Evolutionary conservation across 2,888 invertebrate species (phyloP), one percentile per base, ranked within the genome.

Genomic region (Eremobia ochroleuca): DNA sequence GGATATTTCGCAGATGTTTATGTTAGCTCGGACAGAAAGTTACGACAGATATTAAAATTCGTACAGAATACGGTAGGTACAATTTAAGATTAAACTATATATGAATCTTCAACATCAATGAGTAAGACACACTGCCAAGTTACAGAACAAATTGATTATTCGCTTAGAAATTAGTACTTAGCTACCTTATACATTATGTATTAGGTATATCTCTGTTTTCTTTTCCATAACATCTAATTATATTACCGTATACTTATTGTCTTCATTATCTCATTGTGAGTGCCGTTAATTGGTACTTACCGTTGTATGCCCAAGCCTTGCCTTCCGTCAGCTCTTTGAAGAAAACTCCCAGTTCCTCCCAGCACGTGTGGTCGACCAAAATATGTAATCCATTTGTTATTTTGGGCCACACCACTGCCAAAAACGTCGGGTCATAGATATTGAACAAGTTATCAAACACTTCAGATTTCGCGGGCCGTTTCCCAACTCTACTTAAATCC

Each of bases 251-350:
- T 59, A 59, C 49, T 69, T 61, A 82, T 68, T 61, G 72, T 72
- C 59, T 85, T 69, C 46, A 61, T 76, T 76, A 85, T 68, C 76
- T 77, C 67, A 68, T 55, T 43, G 40, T 28, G 64, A 77, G 62
- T 59, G 52, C 76, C 74, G 76, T 86, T 81, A 77, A 77, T 76
- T 74, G 58, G 70, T 81, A 79, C 97, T 96, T 90, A 97, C 97
- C 96, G 89, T 92, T 95, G 76, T 97, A 94, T 0, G 97, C 97
- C 97, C 97, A 97, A 58, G 94, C 93, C 76, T 94, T 93, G 11
- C 96, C 97, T n/a, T 93, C 94, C 1, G 92, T 88, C 80, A 97
- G 89, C 76, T 96, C 97, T 82, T 88, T 93, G 79, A 96, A 94
- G 85, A 97, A 95, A 78, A 93, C 89, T 59, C 93, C 93, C 76